These are phyloP conservation scores for Odontocerum albicorne DNA, from an alignment of 2,888 invertebrate species.

Conservation along the genomic window DNA sequence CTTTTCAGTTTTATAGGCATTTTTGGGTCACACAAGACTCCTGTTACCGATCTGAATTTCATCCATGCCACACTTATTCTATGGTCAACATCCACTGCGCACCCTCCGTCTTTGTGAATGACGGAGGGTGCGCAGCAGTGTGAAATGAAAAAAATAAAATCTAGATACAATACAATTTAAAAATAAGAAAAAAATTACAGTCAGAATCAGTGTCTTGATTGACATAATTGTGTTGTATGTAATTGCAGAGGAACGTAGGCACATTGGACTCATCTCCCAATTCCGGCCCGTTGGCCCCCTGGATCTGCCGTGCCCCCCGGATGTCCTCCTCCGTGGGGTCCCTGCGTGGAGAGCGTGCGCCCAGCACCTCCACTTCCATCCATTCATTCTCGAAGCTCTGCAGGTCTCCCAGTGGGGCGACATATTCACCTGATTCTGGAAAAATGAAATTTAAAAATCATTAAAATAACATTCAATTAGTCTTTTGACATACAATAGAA, in stretches of 20 bases:
- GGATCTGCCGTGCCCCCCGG: slow-evolving; percentile 42
- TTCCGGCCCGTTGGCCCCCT: slow-evolving; percentile 41
- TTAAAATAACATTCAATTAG: no score
- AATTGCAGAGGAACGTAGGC: slow-evolving; percentile 62
- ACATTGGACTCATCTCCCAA: slow-evolving; percentile 51
- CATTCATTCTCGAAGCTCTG: slow-evolving; percentile 88
- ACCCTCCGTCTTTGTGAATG: no score
- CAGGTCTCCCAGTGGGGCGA: slow-evolving; percentile 70
- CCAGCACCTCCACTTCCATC: slow-evolving; percentile 82
- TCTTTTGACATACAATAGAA: no score
- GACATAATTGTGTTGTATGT: slow-evolving; percentile 60
- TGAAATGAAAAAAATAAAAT: no score
- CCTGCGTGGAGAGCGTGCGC: slow-evolving; percentile 57
- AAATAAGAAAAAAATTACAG: no score
- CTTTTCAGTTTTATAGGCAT: no score
- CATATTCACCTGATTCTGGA: slow-evolving; percentile 59
- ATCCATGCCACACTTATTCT: no score
- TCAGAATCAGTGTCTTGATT: slow-evolving; percentile 57
- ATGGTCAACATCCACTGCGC: no score
- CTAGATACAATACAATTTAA: no score
- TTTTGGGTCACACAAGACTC: no score
- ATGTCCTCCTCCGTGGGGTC: slow-evolving; percentile 42
- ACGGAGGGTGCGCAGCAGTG: no score
- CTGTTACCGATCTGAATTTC: no score
- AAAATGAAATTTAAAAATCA: not conserved